Evolutionary conservation across 2,797 vertebrate species (phyloP).

Genomic region (Hippocampus kuda): DNA sequence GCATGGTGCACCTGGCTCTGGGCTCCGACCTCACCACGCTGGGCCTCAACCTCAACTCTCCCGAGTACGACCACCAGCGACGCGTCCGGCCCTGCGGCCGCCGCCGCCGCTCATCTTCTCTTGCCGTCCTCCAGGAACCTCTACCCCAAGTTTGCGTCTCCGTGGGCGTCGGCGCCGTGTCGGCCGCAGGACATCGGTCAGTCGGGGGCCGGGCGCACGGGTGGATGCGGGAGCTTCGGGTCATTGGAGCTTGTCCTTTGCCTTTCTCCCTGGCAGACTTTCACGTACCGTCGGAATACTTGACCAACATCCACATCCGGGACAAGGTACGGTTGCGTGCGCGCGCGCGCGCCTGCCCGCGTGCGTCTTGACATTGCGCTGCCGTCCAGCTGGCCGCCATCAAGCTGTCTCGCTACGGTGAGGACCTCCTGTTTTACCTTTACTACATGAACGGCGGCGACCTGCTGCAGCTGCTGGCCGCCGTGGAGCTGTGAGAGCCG

Average conservation of each 20-base stretch:
- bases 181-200: constrained; percentile 91
- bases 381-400: constrained; percentile 85
- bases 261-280: constrained; percentile 72
- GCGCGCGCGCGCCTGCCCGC: too few relatives aligned
- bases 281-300: constrained; percentile 95
- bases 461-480: constrained; percentile 95
- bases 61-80: constrained; percentile 73
- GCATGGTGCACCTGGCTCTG: constrained; percentile 96
- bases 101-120: background rate
- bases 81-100: background rate
- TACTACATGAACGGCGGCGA: constrained; percentile 99
- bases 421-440: constrained; percentile 97
- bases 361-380: background rate
- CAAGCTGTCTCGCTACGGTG: constrained; percentile 95
- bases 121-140: constrained; percentile 41
- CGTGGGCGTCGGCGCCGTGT: constrained; percentile 95
- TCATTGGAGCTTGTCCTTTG: background rate
- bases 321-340: constrained; percentile 70
- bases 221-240: too few relatives aligned
- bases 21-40: constrained; percentile 97
- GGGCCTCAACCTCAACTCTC: constrained; percentile 98
- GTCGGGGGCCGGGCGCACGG: background rate
- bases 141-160: constrained; percentile 87
- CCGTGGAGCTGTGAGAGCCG: constrained; percentile 86
- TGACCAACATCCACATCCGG: constrained; percentile 94